Base-by-base conservation (phyloP, 2,797 vertebrate genomes). In the Manis crassicaudata region DNA sequence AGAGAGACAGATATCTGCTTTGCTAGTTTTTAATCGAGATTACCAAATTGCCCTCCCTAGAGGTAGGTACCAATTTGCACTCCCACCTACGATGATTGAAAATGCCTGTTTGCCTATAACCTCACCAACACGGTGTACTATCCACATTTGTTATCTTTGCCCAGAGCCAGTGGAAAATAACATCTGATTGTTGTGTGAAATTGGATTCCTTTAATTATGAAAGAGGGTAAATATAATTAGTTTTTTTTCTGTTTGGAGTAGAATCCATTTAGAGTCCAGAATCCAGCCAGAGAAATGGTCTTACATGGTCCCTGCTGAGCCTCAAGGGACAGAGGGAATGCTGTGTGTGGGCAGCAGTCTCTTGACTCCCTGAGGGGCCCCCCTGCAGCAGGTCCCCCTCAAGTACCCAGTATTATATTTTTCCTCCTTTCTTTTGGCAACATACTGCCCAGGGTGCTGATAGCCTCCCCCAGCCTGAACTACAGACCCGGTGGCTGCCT, bases 181-280 rank as follows among this genome's bases (percentile, higher is more conserved):
- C 50, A 18, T 62, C 84, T 77, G 63, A 54, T 60, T 54, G 1
- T 80, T 75, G 18, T 65, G 73, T 84, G 84, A 87, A 83, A 92
- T 67, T 58, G 35, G 40, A 94, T 75, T 90, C 25, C 27, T 95
- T 88, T 84, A 14, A 37, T 95, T 79, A 82, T 17, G 35, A 85
- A 65, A 35, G 67, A 92, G 43, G 86, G 43, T 77, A 23, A 40
- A 32, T 52, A 7, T 68, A 37, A 63, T 90, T 11, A 4, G 4
- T 73, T 81, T 32, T 79, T 73, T 79, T 62, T 14, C 80, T 29
- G 20, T 32, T 58, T 80, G 16, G 5, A 25, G 20, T 20, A 25
- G 23, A 29, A 35, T 88, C 27, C 2, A 5, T 63, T 46, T 77
- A 77, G 83, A 89, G 43, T 76, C 73, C 60, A 50, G 63, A 89